These are phyloP conservation scores for Erannis defoliaria DNA, from an alignment of 2,888 invertebrate species.

Conservation along the genomic window DNA sequence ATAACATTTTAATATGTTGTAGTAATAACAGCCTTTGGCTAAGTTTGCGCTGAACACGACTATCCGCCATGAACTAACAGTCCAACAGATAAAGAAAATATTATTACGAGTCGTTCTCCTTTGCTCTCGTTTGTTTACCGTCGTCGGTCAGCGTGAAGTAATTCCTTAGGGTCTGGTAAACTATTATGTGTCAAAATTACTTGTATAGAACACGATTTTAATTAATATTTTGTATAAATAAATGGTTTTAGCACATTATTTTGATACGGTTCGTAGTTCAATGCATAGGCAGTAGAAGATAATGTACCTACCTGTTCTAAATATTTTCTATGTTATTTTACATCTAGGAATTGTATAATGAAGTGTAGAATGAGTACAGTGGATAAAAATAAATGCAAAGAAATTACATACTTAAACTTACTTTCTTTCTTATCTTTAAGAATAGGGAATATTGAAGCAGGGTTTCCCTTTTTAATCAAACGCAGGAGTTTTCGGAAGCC, in stretches of 20 bases:
- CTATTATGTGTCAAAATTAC: background rate
- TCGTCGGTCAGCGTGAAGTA: too few species aligned
- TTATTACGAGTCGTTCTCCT: too few species aligned
- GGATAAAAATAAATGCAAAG: constrained; percentile 31
- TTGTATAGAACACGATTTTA: background rate
- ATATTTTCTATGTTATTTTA: constrained; percentile 3
- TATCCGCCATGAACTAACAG: too few species aligned
- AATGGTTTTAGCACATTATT: background rate
- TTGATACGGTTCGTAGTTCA: background rate
- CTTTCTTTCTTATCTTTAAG: background rate
- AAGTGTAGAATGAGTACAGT: constrained; percentile 37
- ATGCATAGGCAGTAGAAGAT: background rate
- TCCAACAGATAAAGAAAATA: too few species aligned
- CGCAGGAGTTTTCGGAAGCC: too few species aligned
- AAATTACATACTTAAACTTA: background rate
- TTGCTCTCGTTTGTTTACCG: too few species aligned
- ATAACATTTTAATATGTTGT: background rate
- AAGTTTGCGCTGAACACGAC: too few species aligned
- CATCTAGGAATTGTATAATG: constrained; percentile 10
- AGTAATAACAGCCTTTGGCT: too few species aligned
- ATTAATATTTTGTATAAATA: background rate
- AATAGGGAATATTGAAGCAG: background rate
- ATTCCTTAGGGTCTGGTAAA: too few species aligned
- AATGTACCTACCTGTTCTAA: background rate
- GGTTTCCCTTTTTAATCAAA: too few species aligned